These are phyloP conservation scores for Drosophila aldrichi DNA, from an alignment of 2,888 invertebrate genomes.

Conservation along the genomic window DNA sequence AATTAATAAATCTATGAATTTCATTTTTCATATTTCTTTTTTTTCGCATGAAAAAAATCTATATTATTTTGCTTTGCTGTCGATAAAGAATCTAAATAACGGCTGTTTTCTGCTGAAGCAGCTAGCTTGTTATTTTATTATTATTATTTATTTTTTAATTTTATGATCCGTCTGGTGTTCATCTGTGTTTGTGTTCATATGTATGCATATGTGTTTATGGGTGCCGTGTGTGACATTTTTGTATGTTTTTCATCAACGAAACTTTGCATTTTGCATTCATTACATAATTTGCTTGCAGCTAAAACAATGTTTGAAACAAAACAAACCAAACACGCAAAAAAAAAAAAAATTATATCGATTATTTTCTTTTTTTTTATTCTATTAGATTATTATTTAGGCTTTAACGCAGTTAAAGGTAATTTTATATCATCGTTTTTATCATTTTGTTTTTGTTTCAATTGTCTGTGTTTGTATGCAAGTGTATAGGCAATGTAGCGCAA, in stretches of 20 bases:
- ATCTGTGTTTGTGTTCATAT: conserved; percentile 7
- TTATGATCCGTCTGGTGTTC: conserved; percentile 54
- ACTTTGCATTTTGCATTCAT: conserved; percentile 52
- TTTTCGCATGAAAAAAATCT: conserved; percentile 74
- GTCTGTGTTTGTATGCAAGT: conserved; percentile 48
- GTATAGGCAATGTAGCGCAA: conserved; percentile 47
- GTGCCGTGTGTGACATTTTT: conserved; percentile 34
- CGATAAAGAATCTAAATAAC: conserved; percentile 66
- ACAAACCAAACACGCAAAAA: conserved; percentile 68
- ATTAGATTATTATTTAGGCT: conserved; percentile 53
- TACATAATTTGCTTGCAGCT: conserved; percentile 79
- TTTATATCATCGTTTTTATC: conserved; percentile 51
- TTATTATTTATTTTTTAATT: conserved; percentile 10
- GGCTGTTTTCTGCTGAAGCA: conserved; percentile 51
- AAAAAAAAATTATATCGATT: conserved; percentile 62
- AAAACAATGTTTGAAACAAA: conserved; percentile 77
- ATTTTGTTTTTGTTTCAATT: conserved; percentile 8
- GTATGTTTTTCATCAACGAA: conserved; percentile 60
- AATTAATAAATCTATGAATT: conserved; percentile 83
- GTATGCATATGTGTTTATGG: conserved; percentile 36
- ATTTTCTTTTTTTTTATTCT: conserved; percentile 25
- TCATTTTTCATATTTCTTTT: conserved; percentile 48
- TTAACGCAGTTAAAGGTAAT: conserved; percentile 43
- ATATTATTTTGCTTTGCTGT: conserved; percentile 60
- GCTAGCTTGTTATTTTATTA: conserved; percentile 34